These are phyloP conservation scores for Erythrocercus mccallii DNA, from an alignment of 2,113 vertebrate genomes.

Conservation along the genomic window DNA sequence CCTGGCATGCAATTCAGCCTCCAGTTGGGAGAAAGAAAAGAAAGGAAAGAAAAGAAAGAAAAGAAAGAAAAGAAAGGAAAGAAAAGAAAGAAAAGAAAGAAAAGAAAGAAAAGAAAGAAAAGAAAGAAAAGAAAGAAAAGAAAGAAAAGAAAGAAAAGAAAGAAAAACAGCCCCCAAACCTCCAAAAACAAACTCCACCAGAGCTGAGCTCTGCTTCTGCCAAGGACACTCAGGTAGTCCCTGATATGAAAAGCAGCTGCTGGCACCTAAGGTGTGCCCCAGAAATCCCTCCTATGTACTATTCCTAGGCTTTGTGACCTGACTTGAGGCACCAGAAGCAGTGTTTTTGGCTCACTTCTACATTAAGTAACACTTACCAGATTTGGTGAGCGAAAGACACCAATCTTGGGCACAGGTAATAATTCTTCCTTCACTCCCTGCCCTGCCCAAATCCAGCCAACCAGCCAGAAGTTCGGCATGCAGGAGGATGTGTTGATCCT, in stretches of 20 bases:
- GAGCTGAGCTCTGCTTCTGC: neutral
- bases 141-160: no score
- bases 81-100: no score
- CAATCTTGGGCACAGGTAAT: neutral
- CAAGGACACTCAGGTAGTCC: neutral
- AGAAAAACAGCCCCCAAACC: neutral
- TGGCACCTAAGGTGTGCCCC: neutral
- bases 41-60: no score
- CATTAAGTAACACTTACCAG: neutral
- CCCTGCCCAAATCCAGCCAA: neutral
- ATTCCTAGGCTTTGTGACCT: neutral
- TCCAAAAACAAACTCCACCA: neutral
- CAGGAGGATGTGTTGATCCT: neutral
- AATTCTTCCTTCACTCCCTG: neutral
- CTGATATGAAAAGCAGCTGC: neutral
- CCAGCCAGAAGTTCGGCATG: neutral
- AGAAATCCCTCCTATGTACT: neutral
- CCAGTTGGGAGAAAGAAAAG: neutral
- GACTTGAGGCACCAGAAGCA: fast-evolving
- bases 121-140: no score
- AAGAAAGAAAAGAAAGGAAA: no score
- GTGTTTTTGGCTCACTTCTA: neutral
- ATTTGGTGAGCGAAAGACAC: neutral
- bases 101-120: no score
- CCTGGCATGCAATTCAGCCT: neutral